Conservation (phyloP, 2,113 vertebrate species). For the cattle (Bos taurus) region ARS-UCD2.0 NC_037357.1:17191001-17191500, state of each 20-base stretch:
- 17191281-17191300: background rate
- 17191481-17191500: background rate
- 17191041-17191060: constrained; percentile 9
- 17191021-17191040: constrained; percentile 19
- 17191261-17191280: background rate
- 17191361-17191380: background rate
- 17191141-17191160: background rate
- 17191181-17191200: background rate
- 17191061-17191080: constrained; percentile 17
- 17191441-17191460: background rate
- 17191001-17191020: constrained; percentile 8
- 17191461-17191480: background rate
- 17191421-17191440: background rate
- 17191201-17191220: background rate
- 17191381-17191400: background rate
- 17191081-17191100: constrained; percentile 20
- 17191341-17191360: background rate
- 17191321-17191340: background rate
- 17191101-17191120: constrained; percentile 6
- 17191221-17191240: background rate
- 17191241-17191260: background rate
- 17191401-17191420: background rate
- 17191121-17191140: background rate
- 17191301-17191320: background rate
- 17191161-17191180: background rate